Evolutionary conservation across 2,113 vertebrate genomes (phyloP).

Genomic region (Osmerus eperlanus): DNA sequence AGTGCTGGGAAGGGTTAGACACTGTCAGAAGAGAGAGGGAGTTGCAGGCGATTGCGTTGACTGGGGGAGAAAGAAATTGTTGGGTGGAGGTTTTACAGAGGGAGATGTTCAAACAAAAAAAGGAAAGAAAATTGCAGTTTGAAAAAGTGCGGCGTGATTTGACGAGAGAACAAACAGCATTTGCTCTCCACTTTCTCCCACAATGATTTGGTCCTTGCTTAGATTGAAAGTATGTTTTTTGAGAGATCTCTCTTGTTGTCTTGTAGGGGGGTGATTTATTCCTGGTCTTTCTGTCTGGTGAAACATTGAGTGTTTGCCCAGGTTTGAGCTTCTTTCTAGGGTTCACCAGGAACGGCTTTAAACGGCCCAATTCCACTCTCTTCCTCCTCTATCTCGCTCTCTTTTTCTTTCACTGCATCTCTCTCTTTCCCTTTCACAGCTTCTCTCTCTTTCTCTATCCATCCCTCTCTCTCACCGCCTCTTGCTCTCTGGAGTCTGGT

Average conservation of each 20-base stretch:
- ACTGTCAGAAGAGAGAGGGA: background rate
- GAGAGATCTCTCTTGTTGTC: no score
- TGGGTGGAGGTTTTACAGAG: conserved; percentile 49
- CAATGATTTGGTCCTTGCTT: conserved; percentile 5
- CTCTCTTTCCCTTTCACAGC: background rate
- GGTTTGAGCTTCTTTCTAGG: no score
- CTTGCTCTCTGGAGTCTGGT: conserved; percentile 47
- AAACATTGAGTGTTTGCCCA: no score
- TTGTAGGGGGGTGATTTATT: no score
- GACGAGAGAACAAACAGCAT: conserved; percentile 25
- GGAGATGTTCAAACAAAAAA: conserved; percentile 49
- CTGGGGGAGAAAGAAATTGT: conserved; percentile 35
- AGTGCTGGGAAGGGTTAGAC: conserved; percentile 26
- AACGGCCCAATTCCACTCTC: no score
- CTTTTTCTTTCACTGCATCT: background rate
- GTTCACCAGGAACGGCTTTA: no score
- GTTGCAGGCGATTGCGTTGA: conserved; percentile 56
- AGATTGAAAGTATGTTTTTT: background rate
- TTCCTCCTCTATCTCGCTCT: no score
- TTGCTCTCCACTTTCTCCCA: conserved; percentile 24
- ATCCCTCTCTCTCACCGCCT: background rate
- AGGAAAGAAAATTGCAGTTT: conserved; percentile 51
- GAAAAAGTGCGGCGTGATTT: conserved; percentile 36
- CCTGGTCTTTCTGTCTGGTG: no score
- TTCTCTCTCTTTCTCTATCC: conserved; percentile 1